Evolutionary conservation across 2,888 invertebrate genomes (phyloP), one percentile per base, ranked within the genome.

Genomic region (Drosophila nr. perissopoda): DNA sequence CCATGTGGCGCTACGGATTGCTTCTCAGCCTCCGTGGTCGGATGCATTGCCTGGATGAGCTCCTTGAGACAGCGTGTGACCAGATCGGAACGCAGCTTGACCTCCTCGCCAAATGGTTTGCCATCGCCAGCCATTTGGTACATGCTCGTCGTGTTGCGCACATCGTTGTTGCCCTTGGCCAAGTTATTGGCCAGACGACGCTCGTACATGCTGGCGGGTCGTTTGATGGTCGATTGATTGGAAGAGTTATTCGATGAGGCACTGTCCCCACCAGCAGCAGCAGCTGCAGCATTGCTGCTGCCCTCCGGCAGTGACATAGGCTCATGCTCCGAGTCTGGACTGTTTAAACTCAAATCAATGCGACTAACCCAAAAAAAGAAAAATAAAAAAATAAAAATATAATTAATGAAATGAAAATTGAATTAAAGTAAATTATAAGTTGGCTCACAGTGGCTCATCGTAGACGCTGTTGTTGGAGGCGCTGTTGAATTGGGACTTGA

Each of bases 121-220:
- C 91, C 70, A 70, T 92, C 91, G 33, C 80, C 91, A 16, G 91
- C 94, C 94, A 91, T 94, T 91, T 93, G 93, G 90, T 77, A 95
- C 93, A 92, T 94, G 92, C 91, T 94, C 21, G 93, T 92, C 10
- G 93, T 93, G 27, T 92, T 92, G 58, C 93, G 92, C 33, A 91
- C 90, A 57, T 92, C 92, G 18, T 78, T 73, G 62, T 86, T 88
- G 18, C 79, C 79, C 69, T 91, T 92, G 42, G 94, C 94, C 29
- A 84, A 48, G 92, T 93, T 94, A 81, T 94, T 94, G 73, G 96
- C 96, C 94, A 97, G 95, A 83, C 97, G 95, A 79, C 97, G 95
- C 93, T 97, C 97, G 93, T 96, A 97, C 97, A 97, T 97, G 93
- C 97, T 97, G 83, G 96, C 96, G 85, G 97, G 97, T 89, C 97